Conservation (phyloP, 2,888 invertebrate genomes). For the Coleophora flavipennella region DNA sequence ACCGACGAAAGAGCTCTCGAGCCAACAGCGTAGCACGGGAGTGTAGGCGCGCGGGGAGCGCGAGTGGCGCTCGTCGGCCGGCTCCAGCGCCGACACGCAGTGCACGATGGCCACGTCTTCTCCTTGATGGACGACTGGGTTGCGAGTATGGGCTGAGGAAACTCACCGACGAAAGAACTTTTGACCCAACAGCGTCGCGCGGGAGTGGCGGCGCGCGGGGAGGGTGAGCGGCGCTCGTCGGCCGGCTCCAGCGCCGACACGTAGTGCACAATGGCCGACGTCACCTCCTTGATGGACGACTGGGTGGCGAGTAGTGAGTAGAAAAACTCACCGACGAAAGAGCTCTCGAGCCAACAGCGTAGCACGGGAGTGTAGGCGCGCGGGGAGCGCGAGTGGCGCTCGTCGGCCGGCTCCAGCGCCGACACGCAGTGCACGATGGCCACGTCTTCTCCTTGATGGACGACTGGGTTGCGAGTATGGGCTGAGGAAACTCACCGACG, state of each 20-base stretch:
- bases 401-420: conserved; percentile 75
- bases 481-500: no score
- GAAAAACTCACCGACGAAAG: no score
- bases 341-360: no score
- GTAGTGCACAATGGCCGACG: conserved; percentile 93
- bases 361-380: no score
- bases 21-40: conserved; percentile 86
- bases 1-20: conserved; percentile 89
- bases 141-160: no score
- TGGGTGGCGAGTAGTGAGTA: no score
- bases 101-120: conserved; percentile 93
- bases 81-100: conserved; percentile 83
- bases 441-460: conserved; percentile 94
- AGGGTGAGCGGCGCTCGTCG: conserved; percentile 67
- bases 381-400: conserved; percentile 66
- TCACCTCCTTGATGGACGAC: conserved; percentile 92
- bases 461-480: no score
- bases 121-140: conserved; percentile 92
- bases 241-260: conserved; percentile 80
- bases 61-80: conserved; percentile 68
- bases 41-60: conserved; percentile 76
- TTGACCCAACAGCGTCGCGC: conserved; percentile 90
- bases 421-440: no score
- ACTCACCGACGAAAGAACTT: conserved; percentile 82
- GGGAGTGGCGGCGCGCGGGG: conserved; percentile 76